Base-by-base conservation (phyloP, 1,140 invertebrate species). In the Calephelis virginiensis region DNA sequence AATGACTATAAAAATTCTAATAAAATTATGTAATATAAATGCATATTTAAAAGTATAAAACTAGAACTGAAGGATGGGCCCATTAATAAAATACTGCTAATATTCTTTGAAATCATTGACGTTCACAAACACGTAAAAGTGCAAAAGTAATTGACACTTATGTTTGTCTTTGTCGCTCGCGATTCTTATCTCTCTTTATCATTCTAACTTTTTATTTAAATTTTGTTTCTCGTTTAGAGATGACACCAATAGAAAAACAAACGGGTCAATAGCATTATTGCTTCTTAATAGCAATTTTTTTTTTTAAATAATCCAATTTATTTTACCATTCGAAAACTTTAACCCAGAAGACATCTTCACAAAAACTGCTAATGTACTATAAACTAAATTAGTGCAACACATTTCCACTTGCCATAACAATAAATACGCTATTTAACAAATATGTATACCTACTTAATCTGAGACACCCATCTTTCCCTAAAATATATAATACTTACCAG, bases 51-150 rank as follows among this genome's bases (percentile, higher is more conserved):
- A 78, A 64, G 70, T 69, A 60, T 70, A 69, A n/a, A n/a, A 76
- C 69, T 77, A 77, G 59, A 68, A 76, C 66, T 66, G 66, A 65
- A 71, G 47, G 13, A 74, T 69, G 64, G 66, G 65, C 63, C 63
- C 67, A 77, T 67, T 67, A 61, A 72, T 76, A 78, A 77, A 85
- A 86, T 86, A 85, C 82, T 83, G 84, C 72, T 66, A 69, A 71
- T 70, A 75, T 76, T 78, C 72, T 75, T 81, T 80, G 67, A 76
- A 64, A 76, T 74, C 66, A 64, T 70, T 66, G 28, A 28, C n/a
- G 13, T 63, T 69, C 64, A 28, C 40, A 28, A 28, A 56, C 12
- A 50, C 49, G 8, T 9, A 50, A 50, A 50, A 12, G 13, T 9
- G 7, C 10, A 14, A 9, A 28, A 9, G 40, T 43, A 43, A 43